These are phyloP conservation scores for Neocloeon triangulifer DNA, from an alignment of 1,140 invertebrate genomes.

Conservation along the genomic window DNA sequence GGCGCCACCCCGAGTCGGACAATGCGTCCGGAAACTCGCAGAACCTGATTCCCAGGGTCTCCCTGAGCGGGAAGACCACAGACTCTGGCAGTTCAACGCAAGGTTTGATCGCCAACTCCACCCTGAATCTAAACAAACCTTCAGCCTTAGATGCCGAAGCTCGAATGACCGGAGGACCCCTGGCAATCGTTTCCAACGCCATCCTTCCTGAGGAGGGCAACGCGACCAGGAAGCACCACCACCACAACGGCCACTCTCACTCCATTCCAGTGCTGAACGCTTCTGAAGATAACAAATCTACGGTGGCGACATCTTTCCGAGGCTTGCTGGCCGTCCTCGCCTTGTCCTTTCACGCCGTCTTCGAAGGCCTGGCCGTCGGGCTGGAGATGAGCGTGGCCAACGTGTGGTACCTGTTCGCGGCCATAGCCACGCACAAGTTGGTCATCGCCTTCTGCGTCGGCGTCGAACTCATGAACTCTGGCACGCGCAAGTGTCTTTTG, in stretches of 20 bases:
- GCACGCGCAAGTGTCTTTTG: constrained; percentile 27
- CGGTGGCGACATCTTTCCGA: constrained; percentile 23
- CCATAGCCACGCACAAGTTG: constrained; percentile 50
- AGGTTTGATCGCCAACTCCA: too few species aligned
- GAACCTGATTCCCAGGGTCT: constrained; percentile 12
- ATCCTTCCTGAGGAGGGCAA: neutral
- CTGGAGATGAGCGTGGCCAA: constrained; percentile 35
- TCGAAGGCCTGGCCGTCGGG: constrained; percentile 62
- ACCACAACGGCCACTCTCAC: constrained; percentile 6
- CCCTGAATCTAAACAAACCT: constrained; percentile 4
- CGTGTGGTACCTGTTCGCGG: constrained; percentile 41
- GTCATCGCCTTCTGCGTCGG: constrained; percentile 48
- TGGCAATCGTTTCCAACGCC: neutral
- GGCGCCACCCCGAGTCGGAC: constrained; percentile 8
- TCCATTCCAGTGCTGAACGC: constrained; percentile 1
- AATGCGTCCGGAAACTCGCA: constrained; percentile 9
- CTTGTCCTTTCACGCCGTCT: constrained; percentile 56
- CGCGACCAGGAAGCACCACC: neutral
- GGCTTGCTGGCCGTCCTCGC: constrained; percentile 45
- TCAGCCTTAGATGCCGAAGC: constrained; percentile 9
- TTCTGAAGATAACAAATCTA: constrained; percentile 3
- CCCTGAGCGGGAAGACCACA: neutral
- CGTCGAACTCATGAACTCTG: constrained; percentile 38
- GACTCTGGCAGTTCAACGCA: neutral
- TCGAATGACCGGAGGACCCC: constrained; percentile 11